Percentiles rank a stretch among this genome's conserved stretches.
These are phyloP conservation scores for Bombus pyrosoma DNA, from an alignment of 1,140 invertebrate genomes.

Conservation along the genomic window DNA sequence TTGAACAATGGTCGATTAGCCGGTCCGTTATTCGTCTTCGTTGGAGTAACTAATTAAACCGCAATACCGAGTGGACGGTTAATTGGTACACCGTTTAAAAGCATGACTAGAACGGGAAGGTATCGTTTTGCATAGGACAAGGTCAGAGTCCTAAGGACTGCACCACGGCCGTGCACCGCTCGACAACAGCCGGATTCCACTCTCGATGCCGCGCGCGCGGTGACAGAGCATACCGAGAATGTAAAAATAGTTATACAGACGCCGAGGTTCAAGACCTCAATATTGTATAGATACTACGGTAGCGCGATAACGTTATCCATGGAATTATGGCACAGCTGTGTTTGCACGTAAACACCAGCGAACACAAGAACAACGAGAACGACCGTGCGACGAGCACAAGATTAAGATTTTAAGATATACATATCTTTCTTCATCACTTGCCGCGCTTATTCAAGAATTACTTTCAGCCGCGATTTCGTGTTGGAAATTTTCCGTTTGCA, in stretches of 20 bases:
- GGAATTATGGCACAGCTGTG: conserved; percentile 35
- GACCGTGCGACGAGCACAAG: not conserved
- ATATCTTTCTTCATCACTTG: too few relatives aligned
- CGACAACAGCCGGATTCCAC: conserved; percentile 18
- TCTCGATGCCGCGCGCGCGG: not conserved
- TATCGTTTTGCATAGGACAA: conserved; percentile 41
- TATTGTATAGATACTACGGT: conserved; percentile 12
- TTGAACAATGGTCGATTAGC: not conserved
- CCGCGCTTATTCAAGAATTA: too few relatives aligned
- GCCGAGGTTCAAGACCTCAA: conserved; percentile 46
- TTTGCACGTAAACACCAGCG: conserved; percentile 9
- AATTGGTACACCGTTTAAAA: conserved; percentile 53
- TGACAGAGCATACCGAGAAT: not conserved
- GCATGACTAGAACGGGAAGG: not conserved
- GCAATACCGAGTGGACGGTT: conserved; percentile 15
- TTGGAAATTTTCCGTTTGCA: not conserved
- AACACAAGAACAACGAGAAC: not conserved
- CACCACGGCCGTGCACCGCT: not conserved
- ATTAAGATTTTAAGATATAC: conserved; percentile 6
- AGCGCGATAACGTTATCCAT: conserved; percentile 27
- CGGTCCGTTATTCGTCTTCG: not conserved
- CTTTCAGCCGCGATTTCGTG: too few relatives aligned
- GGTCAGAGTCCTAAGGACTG: conserved; percentile 43
- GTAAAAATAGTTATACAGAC: conserved; percentile 23
- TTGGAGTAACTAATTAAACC: conserved; percentile 28